Evolutionary conservation across 35 echinoderm and acorn worm species (phyloP), one percentile per base, ranked within the genome.

Genomic region (Apostichopus japonicus): DNA sequence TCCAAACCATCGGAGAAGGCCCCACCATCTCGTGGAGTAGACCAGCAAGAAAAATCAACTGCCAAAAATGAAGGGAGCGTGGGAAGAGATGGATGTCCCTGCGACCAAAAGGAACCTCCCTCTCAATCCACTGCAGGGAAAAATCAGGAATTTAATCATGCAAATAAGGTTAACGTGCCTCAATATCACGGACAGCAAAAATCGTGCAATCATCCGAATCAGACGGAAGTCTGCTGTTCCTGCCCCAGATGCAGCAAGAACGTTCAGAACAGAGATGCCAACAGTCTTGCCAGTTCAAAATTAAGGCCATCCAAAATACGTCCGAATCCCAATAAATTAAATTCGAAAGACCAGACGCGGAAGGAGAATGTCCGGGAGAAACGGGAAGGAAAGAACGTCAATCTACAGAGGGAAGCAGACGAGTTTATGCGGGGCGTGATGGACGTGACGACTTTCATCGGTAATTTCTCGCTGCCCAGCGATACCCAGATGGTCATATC

Each of bases 371-470:
- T 84, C 80, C 8, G 59, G 23, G n/a, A 65, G 17, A 72, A 51
- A 5, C 23, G 44, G 51, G 63, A 89, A 3, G 56, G 19, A 63
- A 63, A 72, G 19, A 13, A 89, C 9, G 61, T 91, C 17, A 67
- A 92, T 23, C 52, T 98, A 55, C 80, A 86, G 52, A 70, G 77
- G 44, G 96, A 98, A 33, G 94, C 96, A 1, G 15, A 93, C 67
- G 78, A 98, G 24, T 98, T 98, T 44, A 98, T 98, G 96, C 53
- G 91, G 65, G 96, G 96, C 4, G 96, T 98, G 58, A 98, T 98
- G 96, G 96, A 98, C 86, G 92, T 87, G 23, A 77, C 92, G 10
- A 98, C 96, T 22, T 98, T 94, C 87, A 87, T 98, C 22, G 96
- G 96, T 6, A 98, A 98, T 58, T 98, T 98, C 53, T 94, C 94